Percentiles rank a stretch among this genome's conserved stretches.
Conservation (phyloP, 2,113 vertebrate species). For the Cricetomys ansorgei region DNA sequence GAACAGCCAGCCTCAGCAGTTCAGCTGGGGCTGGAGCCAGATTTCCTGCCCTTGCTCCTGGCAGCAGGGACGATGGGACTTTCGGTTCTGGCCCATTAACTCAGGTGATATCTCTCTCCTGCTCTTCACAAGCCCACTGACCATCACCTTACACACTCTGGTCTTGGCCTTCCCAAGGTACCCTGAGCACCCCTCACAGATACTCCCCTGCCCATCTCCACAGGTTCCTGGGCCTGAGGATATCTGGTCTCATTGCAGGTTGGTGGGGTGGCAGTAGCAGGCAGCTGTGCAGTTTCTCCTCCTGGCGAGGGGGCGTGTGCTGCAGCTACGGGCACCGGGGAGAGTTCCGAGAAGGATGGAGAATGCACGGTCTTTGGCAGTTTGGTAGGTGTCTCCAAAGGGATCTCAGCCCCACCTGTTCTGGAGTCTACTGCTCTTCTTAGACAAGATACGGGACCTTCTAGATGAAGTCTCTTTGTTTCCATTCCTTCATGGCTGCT, state of each 20-base stretch:
- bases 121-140: not conserved
- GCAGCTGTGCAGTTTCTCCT: conserved; percentile 69
- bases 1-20: conserved; percentile 3
- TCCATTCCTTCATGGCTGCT: not conserved
- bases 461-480: not conserved
- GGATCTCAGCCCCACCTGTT: not conserved
- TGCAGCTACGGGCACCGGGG: conserved; percentile 72
- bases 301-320: conserved; percentile 59
- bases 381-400: conserved; percentile 46
- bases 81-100: conserved; percentile 74
- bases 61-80: conserved; percentile 82
- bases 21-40: conserved; percentile 76
- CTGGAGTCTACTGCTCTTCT: not conserved
- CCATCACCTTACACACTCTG: not conserved
- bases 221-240: not conserved
- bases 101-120: conserved; percentile 75
- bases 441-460: not conserved
- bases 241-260: conserved; percentile 20
- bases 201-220: fast-evolving
- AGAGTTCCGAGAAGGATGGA: conserved; percentile 74
- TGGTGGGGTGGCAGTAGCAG: not conserved
- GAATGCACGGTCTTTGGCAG: conserved; percentile 35
- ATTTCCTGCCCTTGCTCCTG: conserved; percentile 87
- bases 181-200: not conserved
- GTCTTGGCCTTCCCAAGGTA: not conserved